phyloP scores from a whole-genome alignment of 2,888 invertebrate genomes.

The Drosophila borealis region DNA sequence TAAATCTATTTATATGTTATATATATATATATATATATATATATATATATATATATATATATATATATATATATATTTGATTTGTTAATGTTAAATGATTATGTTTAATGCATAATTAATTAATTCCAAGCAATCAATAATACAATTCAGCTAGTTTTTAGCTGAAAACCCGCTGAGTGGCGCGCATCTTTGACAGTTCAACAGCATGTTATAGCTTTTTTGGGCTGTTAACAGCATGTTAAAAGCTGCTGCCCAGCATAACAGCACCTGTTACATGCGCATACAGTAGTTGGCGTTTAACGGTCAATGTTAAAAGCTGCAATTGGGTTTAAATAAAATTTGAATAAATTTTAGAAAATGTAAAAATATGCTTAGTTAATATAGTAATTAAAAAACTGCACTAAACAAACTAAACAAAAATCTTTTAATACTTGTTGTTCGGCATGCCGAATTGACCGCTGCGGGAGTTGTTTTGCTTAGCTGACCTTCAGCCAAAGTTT shows the following conservation, averaged over 20 bases:
- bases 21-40: background rate
- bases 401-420: background rate
- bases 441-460: background rate
- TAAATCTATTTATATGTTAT: background rate
- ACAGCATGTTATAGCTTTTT: conserved; percentile 23
- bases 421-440: background rate
- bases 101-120: background rate
- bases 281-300: background rate
- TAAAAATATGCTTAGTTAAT: background rate
- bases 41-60: background rate
- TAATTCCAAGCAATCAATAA: background rate
- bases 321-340: background rate
- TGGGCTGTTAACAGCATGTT: conserved; percentile 36
- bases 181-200: conserved; percentile 27
- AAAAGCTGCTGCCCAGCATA: conserved; percentile 10
- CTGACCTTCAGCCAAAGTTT: conserved; percentile 54
- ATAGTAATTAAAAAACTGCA: background rate
- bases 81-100: background rate
- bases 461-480: conserved; percentile 20
- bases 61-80: background rate
- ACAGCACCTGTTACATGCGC: conserved; percentile 22
- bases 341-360: background rate
- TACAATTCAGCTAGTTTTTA: conserved; percentile 10
- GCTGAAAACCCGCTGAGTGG: conserved; percentile 5
- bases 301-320: background rate